Evolutionary conservation across 2,113 vertebrate species (phyloP), one percentile per base, ranked within the genome.

Genomic region (Otolemur garnettii): DNA sequence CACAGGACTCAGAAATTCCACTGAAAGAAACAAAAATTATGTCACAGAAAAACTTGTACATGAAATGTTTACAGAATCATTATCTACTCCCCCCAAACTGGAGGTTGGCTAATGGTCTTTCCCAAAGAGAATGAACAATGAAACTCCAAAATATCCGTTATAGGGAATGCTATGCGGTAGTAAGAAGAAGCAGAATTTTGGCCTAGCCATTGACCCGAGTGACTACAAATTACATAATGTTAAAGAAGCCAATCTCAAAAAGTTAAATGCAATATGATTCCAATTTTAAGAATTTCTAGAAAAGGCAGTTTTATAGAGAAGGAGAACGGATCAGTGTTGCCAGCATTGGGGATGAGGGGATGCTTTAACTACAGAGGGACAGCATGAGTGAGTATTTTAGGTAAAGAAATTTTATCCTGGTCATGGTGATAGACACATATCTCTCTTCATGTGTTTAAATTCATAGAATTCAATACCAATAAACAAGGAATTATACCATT

Each of bases 261-360:
- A 2, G 1, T 17, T 75, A 71, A 92, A 35, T 64, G 12, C 1
- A 26, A 1, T 42, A 53, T 75, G 15, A 77, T 60, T 57, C 1
- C 11, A 77, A 11, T 53, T 59, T n/a, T 78, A 38, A 1, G 35
- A 12, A 80, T 45, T 75, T 72, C 28, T 69, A 3, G 30, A 81
- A 85, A 33, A 7, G 7, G 1, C 2, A 60, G 4, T 45, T 88
- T 2, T 75, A 10, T 19, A 71, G 19, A 66, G 0, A 72, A 22
- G 4, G 18, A 68, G 18, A 66, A 86, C 35, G 62, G 4, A 62
- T 84, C 26, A 4, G 7, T 53, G 1, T 24, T 68, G 12, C 7
- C 19, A 42, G 7, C 6, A 3, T 11, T 1, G 24, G 3, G 4
- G 1, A 2, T 66, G 18, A 81, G 5, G 3, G 1, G 0, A 21